Evolutionary conservation across 2,888 invertebrate genomes (phyloP).

Genomic region (Thereva unica): DNA sequence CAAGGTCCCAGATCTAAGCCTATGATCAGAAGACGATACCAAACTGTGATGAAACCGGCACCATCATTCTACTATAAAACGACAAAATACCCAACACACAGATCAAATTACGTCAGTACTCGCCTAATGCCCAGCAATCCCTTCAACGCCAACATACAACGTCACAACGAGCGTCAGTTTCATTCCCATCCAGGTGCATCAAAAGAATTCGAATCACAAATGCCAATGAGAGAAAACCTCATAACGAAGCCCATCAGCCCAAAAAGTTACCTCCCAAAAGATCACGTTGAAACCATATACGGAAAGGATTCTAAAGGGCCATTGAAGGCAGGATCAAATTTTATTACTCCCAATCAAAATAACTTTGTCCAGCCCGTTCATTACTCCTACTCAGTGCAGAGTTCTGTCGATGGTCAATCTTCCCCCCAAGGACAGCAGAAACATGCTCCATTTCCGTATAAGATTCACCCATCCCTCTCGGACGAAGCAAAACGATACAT

Average conservation of each 20-base stretch:
- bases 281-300: not conserved
- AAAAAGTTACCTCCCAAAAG: constrained; percentile 13
- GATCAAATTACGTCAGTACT: not conserved
- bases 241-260: constrained; percentile 11
- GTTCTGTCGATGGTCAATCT: no score
- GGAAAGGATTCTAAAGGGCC: no score
- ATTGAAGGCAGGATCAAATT: no score
- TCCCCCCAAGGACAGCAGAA: no score
- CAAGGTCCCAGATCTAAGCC: constrained; percentile 22
- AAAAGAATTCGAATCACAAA: constrained; percentile 19
- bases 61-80: constrained; percentile 8
- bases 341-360: no score
- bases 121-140: not conserved
- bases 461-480: constrained; percentile 9
- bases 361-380: no score
- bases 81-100: constrained; percentile 3
- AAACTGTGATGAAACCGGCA: not conserved
- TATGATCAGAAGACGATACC: constrained; percentile 10
- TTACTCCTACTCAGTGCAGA: no score
- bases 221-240: constrained; percentile 18
- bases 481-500: constrained; percentile 53
- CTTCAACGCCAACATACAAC: not conserved
- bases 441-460: not conserved
- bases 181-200: constrained; percentile 10
- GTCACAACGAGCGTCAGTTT: not conserved